Evolutionary conservation across 2,113 vertebrate species (phyloP).

Genomic region (Ia io): DNA sequence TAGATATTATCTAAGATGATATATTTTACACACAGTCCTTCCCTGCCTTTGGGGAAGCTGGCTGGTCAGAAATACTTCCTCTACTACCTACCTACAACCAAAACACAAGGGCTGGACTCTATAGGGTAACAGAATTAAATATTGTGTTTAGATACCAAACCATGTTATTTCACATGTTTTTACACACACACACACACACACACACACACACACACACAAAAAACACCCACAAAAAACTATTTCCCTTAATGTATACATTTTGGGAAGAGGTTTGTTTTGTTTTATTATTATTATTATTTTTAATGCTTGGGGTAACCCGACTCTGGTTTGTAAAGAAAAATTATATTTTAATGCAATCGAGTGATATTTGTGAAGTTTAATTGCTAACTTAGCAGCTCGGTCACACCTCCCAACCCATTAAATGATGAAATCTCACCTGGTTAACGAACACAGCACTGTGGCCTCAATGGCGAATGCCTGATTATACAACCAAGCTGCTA

Average conservation of each 20-base stretch:
- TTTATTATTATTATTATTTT: neutral
- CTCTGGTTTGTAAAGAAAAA: conserved; percentile 71
- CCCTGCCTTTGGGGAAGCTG: neutral
- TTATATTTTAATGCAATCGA: conserved; percentile 79
- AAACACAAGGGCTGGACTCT: neutral
- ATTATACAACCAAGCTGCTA: conserved; percentile 94
- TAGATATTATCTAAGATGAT: conserved; percentile 31
- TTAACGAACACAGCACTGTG: conserved; percentile 84
- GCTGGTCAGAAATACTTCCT: neutral
- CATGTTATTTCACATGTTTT: conserved; percentile 72
- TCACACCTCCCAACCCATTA: conserved; percentile 89
- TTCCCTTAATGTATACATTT: conserved; percentile 72
- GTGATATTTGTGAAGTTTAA: conserved; percentile 87
- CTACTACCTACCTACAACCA: neutral
- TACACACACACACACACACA: too few species aligned
- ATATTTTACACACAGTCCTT: conserved; percentile 9
- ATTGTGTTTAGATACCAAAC: conserved; percentile 64
- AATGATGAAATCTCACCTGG: conserved; percentile 88
- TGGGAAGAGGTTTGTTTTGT: neutral
- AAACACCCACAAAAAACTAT: conserved; percentile 60
- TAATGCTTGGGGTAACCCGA: conserved; percentile 70
- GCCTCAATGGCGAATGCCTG: conserved; percentile 87
- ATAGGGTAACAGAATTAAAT: conserved; percentile 63
- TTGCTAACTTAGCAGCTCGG: conserved; percentile 87
- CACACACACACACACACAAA: too few species aligned